Percentiles rank a stretch among this genome's conserved stretches.
Conservation (phyloP, 2,888 invertebrate species). For the Elegia similella region DNA sequence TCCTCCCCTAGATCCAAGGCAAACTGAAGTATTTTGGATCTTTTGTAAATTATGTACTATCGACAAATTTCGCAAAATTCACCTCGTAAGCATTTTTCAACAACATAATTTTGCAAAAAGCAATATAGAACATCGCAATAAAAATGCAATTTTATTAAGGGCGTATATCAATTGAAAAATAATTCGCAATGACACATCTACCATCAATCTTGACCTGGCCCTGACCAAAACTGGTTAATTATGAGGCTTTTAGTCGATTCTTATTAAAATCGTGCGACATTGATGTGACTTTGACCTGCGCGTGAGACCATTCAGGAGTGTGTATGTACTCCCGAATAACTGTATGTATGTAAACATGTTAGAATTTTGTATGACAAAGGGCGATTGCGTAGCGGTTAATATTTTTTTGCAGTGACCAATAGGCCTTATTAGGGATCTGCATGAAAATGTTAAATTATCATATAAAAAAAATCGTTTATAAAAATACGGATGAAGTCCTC, state of each 20-base stretch:
- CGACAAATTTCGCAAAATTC: too few relatives aligned
- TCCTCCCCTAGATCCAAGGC: too few relatives aligned
- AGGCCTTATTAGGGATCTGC: too few relatives aligned
- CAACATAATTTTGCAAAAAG: neutral
- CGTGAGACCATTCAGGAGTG: neutral
- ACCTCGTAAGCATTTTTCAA: too few relatives aligned
- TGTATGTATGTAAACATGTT: neutral
- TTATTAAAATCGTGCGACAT: slow-evolving; percentile 2
- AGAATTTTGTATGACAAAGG: neutral
- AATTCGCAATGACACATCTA: neutral
- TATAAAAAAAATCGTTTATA: too few relatives aligned
- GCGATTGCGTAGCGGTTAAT: neutral
- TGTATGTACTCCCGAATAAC: neutral
- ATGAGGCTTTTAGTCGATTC: neutral
- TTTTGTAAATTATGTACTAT: too few relatives aligned
- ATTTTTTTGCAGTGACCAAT: neutral
- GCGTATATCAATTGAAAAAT: neutral
- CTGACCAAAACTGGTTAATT: neutral
- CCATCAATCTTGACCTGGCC: slow-evolving; percentile 2
- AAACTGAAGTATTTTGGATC: too few relatives aligned
- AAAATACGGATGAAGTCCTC: too few relatives aligned
- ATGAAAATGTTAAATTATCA: too few relatives aligned
- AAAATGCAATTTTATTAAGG: neutral
- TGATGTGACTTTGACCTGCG: neutral
- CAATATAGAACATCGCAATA: neutral